These are phyloP conservation scores for Hydrocynus forskahlii DNA, from an alignment of 2,797 vertebrate species.

Conservation along the genomic window DNA sequence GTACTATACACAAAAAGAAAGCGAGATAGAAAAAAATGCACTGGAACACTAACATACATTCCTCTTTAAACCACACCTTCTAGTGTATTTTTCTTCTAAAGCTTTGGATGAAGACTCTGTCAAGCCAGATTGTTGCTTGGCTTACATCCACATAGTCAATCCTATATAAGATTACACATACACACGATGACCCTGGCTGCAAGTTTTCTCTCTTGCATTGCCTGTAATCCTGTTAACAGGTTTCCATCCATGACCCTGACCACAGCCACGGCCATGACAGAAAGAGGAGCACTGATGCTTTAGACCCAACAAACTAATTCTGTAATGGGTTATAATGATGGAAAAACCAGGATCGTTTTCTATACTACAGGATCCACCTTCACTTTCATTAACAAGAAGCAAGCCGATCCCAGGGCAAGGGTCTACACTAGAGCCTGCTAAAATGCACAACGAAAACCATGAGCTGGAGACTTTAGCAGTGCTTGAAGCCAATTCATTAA, in stretches of 20 bases:
- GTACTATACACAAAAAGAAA: too few species aligned
- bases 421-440: background rate
- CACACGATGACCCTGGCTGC: conserved; percentile 9
- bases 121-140: too few species aligned
- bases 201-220: background rate
- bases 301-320: conserved; percentile 7
- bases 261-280: background rate
- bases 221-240: conserved; percentile 37
- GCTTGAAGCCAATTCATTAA: background rate
- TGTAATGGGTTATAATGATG: conserved; percentile 15
- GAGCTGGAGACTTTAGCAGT: background rate
- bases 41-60: too few species aligned
- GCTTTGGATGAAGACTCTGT: too few species aligned
- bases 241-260: conserved; percentile 19
- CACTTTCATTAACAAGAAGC: conserved; percentile 4
- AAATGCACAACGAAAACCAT: background rate
- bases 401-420: background rate
- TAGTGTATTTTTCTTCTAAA: too few species aligned
- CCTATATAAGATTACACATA: conserved; percentile 25
- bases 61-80: too few species aligned
- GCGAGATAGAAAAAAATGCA: too few species aligned
- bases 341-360: conserved; percentile 2
- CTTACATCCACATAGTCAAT: background rate
- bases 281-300: background rate
- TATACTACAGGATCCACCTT: background rate